Percentiles rank a stretch among this genome's conserved stretches.
These are phyloP conservation scores for Pseudopipra pipra DNA, from an alignment of 2,113 vertebrate species.

Conservation along the genomic window DNA sequence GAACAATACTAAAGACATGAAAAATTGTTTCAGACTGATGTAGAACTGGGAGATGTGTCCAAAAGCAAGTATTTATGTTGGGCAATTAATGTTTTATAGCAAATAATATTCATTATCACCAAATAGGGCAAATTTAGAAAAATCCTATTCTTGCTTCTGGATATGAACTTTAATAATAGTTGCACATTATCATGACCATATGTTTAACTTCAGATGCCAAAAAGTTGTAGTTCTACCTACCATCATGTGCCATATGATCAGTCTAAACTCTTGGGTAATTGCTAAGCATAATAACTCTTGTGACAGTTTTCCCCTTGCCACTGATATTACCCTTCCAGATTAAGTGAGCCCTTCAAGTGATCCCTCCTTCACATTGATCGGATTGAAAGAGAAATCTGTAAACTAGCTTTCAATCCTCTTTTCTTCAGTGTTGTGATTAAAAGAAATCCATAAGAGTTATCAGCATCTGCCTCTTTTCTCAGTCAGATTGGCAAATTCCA, in stretches of 20 bases:
- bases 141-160: background rate
- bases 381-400: background rate
- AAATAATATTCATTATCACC: background rate
- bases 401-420: background rate
- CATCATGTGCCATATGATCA: background rate
- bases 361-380: background rate
- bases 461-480: background rate
- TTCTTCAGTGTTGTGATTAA: background rate
- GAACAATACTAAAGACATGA: background rate
- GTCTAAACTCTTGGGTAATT: background rate
- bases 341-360: background rate
- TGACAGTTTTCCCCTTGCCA: background rate
- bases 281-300: background rate
- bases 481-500: background rate
- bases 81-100: background rate
- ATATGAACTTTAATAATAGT: background rate
- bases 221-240: background rate
- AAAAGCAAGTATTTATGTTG: background rate
- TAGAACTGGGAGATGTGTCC: background rate
- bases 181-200: background rate
- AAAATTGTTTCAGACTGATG: background rate
- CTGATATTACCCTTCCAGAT: background rate
- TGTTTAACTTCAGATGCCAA: background rate
- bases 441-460: background rate
- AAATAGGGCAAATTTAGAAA: background rate